Evolutionary conservation across 2,888 invertebrate genomes (phyloP).

Genomic region (Eupsilia transversa): DNA sequence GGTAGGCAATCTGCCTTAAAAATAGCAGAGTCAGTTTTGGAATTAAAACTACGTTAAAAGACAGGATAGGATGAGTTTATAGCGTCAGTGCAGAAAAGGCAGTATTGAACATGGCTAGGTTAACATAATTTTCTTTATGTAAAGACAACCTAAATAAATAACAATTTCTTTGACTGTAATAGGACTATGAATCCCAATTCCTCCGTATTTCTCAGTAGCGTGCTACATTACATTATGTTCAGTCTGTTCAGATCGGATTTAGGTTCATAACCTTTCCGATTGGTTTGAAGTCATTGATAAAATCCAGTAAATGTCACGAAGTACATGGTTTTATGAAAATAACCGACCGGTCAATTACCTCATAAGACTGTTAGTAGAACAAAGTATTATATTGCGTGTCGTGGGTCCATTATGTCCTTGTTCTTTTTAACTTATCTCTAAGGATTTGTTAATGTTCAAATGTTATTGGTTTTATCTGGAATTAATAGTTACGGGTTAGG

Average conservation of each 20-base stretch:
- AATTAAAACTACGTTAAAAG: neutral
- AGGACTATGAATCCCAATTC: constrained; percentile 4
- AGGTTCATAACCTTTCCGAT: constrained; percentile 19
- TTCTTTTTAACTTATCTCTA: constrained; percentile 1
- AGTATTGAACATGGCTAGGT: neutral
- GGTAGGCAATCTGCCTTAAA: neutral
- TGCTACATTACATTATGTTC: constrained; percentile 12
- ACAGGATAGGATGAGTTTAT: neutral
- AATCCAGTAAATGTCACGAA: constrained; percentile 27
- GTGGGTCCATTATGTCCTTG: constrained; percentile 2
- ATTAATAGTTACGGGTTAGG: neutral
- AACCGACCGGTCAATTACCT: constrained; percentile 14
- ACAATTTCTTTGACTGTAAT: constrained; percentile 2
- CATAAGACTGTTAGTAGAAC: neutral
- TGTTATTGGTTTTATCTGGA: neutral
- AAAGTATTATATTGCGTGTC: constrained; percentile 32
- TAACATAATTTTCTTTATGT: neutral
- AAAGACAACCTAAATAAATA: constrained; percentile 27
- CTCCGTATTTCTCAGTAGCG: constrained; percentile 19
- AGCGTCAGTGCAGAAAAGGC: neutral
- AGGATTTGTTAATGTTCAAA: neutral
- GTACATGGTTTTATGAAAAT: neutral
- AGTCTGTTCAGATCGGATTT: constrained; percentile 10
- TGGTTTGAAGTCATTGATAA: constrained; percentile 33
- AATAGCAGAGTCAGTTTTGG: neutral